A percentile compares a stretch with the other conserved stretches of the same genome.
Evolutionary conservation across 1,140 invertebrate genomes (phyloP).

Genomic region (Lethrus apterus): DNA sequence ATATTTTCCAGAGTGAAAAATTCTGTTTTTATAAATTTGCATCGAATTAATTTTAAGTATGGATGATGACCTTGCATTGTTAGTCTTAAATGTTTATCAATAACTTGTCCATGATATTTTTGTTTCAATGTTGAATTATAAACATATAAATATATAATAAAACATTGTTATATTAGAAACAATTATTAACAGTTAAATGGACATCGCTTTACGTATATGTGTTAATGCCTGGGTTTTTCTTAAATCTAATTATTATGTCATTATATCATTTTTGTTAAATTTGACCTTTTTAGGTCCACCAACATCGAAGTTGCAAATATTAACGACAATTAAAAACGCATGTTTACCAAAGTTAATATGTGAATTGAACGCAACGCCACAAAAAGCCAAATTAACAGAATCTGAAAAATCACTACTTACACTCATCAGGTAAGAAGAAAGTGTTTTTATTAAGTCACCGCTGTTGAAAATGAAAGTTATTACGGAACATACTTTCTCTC

Average conservation of each 20-base stretch:
- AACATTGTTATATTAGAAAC: too few relatives aligned
- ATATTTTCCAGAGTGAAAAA: too few relatives aligned
- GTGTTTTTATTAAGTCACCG: constrained; percentile 16
- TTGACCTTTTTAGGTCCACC: constrained; percentile 31
- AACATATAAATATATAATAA: too few relatives aligned
- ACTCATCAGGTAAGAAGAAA: constrained; percentile 56
- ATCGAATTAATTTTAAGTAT: too few relatives aligned
- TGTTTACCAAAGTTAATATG: constrained; percentile 73
- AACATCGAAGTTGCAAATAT: constrained; percentile 33
- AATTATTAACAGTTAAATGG: too few relatives aligned
- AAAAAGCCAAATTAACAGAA: constrained; percentile 59
- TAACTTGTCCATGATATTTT: too few relatives aligned
- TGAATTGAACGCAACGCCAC: constrained; percentile 59
- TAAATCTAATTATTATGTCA: not conserved
- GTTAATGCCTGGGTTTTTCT: too few relatives aligned
- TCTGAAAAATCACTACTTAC: constrained; percentile 62
- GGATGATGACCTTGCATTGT: too few relatives aligned
- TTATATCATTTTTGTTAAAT: not conserved
- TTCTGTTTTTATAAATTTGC: too few relatives aligned
- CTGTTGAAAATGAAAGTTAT: constrained; percentile 26
- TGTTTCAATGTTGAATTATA: too few relatives aligned
- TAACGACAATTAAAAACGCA: constrained; percentile 39
- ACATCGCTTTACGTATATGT: too few relatives aligned
- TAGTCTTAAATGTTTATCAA: too few relatives aligned
- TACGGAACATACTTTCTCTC: constrained; percentile 15